These are phyloP conservation scores for Entosphenus tridentatus DNA, from an alignment of 2,113 vertebrate species.

Conservation along the genomic window DNA sequence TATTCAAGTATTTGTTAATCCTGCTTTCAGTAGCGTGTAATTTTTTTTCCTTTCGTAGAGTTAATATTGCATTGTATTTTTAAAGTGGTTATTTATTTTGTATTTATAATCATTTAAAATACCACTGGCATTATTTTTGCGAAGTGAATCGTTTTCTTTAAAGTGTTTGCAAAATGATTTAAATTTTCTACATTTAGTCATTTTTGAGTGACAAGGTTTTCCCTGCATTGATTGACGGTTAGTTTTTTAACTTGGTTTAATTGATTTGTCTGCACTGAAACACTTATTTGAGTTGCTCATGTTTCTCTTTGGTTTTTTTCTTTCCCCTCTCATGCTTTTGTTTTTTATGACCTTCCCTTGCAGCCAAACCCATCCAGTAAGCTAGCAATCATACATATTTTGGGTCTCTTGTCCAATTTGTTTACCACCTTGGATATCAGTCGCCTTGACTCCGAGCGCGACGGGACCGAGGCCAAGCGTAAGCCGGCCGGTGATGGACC, in stretches of 20 bases:
- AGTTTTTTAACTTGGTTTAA: slow-evolving; percentile 8
- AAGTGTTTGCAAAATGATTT: not conserved
- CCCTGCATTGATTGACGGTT: slow-evolving; percentile 4
- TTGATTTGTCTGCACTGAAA: slow-evolving; percentile 10
- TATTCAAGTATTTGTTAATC: not conserved
- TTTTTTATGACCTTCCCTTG: slow-evolving; percentile 15
- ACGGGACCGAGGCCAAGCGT: slow-evolving; percentile 51
- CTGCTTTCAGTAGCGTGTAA: not conserved
- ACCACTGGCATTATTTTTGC: slow-evolving; percentile 1
- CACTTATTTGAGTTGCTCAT: slow-evolving; percentile 8
- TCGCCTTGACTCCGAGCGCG: slow-evolving; percentile 77
- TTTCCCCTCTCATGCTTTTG: slow-evolving; percentile 6
- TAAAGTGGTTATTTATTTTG: not conserved
- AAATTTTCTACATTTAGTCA: not conserved
- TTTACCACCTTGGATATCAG: slow-evolving; percentile 91
- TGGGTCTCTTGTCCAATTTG: slow-evolving; percentile 86
- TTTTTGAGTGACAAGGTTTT: slow-evolving; percentile 1
- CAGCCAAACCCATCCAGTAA: slow-evolving; percentile 97
- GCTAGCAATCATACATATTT: slow-evolving; percentile 87
- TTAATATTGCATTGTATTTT: slow-evolving; percentile 5
- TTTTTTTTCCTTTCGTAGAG: not conserved
- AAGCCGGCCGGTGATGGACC: slow-evolving; percentile 57
- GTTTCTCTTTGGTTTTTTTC: slow-evolving; percentile 9
- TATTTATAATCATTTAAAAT: not conserved
- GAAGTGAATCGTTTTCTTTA: slow-evolving; percentile 1